Evolutionary conservation across 1,140 invertebrate genomes (phyloP), one percentile per base, ranked within the genome.

Genomic region (Dendrolimus punctatus): DNA sequence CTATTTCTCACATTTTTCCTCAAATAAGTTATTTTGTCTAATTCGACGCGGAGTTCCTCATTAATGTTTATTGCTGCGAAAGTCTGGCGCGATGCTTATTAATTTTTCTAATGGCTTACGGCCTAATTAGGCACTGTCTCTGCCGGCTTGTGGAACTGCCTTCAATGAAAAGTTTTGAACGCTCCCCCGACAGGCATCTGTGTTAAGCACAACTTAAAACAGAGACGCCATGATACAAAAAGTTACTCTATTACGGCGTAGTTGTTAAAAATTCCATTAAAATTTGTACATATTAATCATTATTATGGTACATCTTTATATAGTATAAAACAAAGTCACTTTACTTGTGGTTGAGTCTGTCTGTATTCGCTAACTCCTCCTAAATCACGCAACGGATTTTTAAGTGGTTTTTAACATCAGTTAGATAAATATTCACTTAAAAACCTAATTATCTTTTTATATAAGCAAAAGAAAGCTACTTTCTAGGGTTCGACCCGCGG

Each of bases 141-240:
- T 53, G 53, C 60, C 57, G 55, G 59, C 62, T 62, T 64, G 62
- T 60, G 50, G 67, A 68, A 71, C 68, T 63, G 60, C 63, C 58
- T 76, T 60, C 60, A 51, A 55, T 60, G 57, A 57, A 78, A 81
- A 79, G 68, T 81, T 79, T 72, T 57, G 52, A 79, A 65, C 53
- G 64, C 46, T 68, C 71, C 68, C 67, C 40, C 42, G 53, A 65
- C 62, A 67, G 48, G 57, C 64, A 72, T 65, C 70, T 73, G 64
- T 69, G 66, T 68, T 51, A 66, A 65, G 62, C 61, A 58, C 66
- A 63, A 76, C 64, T 71, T 68, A 61, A 73, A 73, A 71, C 63
- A 50, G 57, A 64, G 61, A 57, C 53, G 51, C 51, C 61, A 23
- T 69, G 66, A 70, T 67, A 71, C 62, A 70, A 68, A 75, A 72